These are phyloP conservation scores for Leptarthrus brevirostris DNA, from an alignment of 2,888 invertebrate genomes.

Conservation along the genomic window DNA sequence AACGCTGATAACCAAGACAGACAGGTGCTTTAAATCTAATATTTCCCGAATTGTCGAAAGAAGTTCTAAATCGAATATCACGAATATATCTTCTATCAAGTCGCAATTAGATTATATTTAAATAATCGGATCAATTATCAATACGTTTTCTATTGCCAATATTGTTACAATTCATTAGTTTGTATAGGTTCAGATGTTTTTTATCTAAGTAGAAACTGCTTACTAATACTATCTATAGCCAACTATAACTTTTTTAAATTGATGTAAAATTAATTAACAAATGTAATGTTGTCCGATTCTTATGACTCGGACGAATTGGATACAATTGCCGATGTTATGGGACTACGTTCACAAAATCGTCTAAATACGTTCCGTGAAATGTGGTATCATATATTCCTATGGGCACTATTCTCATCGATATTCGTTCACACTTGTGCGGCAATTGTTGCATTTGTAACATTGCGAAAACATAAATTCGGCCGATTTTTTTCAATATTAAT, in stretches of 20 bases:
- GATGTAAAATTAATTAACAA: slow-evolving; percentile 8
- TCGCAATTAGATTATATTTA: slow-evolving; percentile 31
- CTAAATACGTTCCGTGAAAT: slow-evolving; percentile 86
- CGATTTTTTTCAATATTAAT: slow-evolving; percentile 92
- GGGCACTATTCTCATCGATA: slow-evolving; percentile 94
- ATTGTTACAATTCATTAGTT: slow-evolving; percentile 17
- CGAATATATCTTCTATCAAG: slow-evolving; percentile 26
- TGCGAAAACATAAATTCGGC: slow-evolving; percentile 94
- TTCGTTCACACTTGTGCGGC: slow-evolving; percentile 93
- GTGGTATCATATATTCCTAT: slow-evolving; percentile 97
- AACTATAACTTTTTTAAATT: slow-evolving; percentile 17
- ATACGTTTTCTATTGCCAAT: slow-evolving; percentile 31
- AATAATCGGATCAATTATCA: slow-evolving; percentile 38
- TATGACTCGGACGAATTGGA: slow-evolving; percentile 71
- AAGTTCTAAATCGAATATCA: slow-evolving; percentile 18
- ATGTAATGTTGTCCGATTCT: slow-evolving; percentile 62
- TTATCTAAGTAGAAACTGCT: slow-evolving; percentile 21
- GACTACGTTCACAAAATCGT: slow-evolving; percentile 74
- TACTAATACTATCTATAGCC: neutral
- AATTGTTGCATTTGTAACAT: slow-evolving; percentile 88
- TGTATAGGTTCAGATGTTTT: slow-evolving; percentile 24
- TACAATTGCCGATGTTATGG: slow-evolving; percentile 77
- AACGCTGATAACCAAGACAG: slow-evolving; percentile 9
- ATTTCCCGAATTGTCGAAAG: neutral
- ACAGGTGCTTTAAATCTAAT: slow-evolving; percentile 22